Evolutionary conservation across 1,140 invertebrate genomes (phyloP), one percentile per base, ranked within the genome.

Genomic region (Hylyphantes graminicola): DNA sequence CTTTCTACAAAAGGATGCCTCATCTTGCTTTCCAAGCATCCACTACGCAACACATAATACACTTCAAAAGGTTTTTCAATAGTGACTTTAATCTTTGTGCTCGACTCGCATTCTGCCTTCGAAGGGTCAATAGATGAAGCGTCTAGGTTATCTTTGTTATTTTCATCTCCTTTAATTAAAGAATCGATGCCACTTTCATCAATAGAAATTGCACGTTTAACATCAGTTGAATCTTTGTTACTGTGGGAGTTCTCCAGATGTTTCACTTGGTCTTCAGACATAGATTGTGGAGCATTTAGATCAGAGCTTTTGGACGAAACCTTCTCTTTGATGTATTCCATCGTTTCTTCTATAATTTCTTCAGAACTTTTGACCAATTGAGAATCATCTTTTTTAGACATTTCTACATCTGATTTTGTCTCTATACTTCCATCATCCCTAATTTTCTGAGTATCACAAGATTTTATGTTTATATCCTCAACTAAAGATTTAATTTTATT

Each of bases 1-100:
- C 15, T 53, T 9, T 19, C 50, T 21, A 53, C 68, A 70, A 7
- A 51, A 51, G 68, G 68, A 70, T 70, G 79, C 7, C 19, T 81
- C 10, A 63, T 11, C 57, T 81, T 81, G 51, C 67, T 73, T 73
- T 81, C 79, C 19, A 73, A 50, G 35, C 79, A 81, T n/a, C 65
- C 53, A 54, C 57, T 64, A 63, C 64, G 48, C 35, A 50, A 61
- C 35, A 73, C 15, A 19, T n/a, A 50, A 63, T 73, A 70, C 61
- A 81, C 12, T 21, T 81, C 55, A 50, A 80, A 59, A 11, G 61
- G 54, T 17, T 64, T 21, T 54, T 76, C 17, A 50, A 76, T 21
- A 59, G 55, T 55, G 15, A 74, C 19, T 35, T 85, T 85, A 35
- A 5, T 19, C 65, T 68, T 55, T 35, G 19, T 7, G 57, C 17